Evolutionary conservation across 2,113 vertebrate genomes (phyloP), one percentile per base, ranked within the genome.

Genomic region (Centropus unirufus): DNA sequence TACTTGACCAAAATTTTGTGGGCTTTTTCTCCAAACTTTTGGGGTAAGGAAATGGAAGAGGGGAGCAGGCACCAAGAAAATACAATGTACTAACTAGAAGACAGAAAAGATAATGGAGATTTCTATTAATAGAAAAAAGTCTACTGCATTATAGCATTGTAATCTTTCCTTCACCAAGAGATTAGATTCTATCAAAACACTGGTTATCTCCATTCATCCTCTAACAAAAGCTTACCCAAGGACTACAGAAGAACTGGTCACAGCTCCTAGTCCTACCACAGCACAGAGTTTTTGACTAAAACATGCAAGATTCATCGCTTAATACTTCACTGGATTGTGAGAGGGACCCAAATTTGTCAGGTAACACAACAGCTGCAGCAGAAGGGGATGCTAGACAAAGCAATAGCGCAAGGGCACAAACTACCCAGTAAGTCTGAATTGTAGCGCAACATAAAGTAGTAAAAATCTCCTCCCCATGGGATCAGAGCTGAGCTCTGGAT

Each of bases 331-430:
- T 2, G 2, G 19, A 12, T 3, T 36, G 27, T 18, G 36, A n/a
- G 49, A 79, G 27, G 34, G 36, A 70, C 14, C 0, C n/a, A n/a
- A 0, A 23, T 18, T n/a, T 21, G 47, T 8, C 51, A 63, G 42
- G 46, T 44, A 27, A 72, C 34, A 6, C 30, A 68, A 2, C 18
- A 12, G 42, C 1, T 42, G 39, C 44, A 59, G 46, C 30, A 54
- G 49, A 58, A 32, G 24, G 30, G 20, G 52, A 69, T 22, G 10
- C 36, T 24, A 36, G n/a, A 7, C 40, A 52, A 57, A 54, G 40
- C 4, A 0, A 24, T 0, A 11, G 9, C 3, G 9, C 49, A n/a
- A 24, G 27, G 11, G n/a, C n/a, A 4, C 14, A 69, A 49, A 55
- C 30, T 46, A 70, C 51, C 29, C 3, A 6, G 22, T 14, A 17